Evolutionary conservation across 2,888 invertebrate species (phyloP), one percentile per base, ranked within the genome.

Genomic region (Tipula lateralis): DNA sequence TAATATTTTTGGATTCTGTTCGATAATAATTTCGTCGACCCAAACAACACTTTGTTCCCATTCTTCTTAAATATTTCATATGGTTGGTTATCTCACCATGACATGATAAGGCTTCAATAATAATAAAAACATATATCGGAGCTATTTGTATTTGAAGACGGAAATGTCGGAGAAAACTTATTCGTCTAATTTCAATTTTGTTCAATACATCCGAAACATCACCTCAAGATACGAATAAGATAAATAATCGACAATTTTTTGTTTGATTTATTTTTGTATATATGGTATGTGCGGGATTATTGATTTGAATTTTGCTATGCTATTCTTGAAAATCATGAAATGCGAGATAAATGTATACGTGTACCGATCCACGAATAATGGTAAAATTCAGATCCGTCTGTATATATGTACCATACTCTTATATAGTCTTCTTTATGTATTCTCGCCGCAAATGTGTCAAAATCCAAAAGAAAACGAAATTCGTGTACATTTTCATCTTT

Each of bases 191-290:
- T 66, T 66, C 19, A 66, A 66, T 66, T 66, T 66, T 12, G 12
- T 24, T 66, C 66, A 66, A 66, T 66, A 24, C 66, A 24, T 66
- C 19, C 66, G 24, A 66, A 66, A 66, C 66, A 66, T 66, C 66
- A 66, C 66, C 66, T 66, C 66, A 66, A 66, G 66, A 66, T 66
- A 66, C 24, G 66, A 66, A 66, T 66, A 66, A 66, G 24, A 66
- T 66, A 66, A 66, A 66, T 66, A 66, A 66, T 66, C 66, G 66
- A 24, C 66, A 66, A 66, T 66, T 6, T 50, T 50, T 50, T 50
- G 50, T 39, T 39, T 39, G 39, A 13, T 39, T 32, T 32, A 5
- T 32, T 39, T 39, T 39, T 39, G 39, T 4, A n/a, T n/a, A n/a
- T n/a, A n/a, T n/a, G n/a, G n/a, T n/a, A 44, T 44, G 24, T 66